Percentiles rank a stretch among this genome's conserved stretches.
phyloP scores from a whole-genome alignment of 2,797 vertebrate species.

The Catamblyrhynchus diadema region DNA sequence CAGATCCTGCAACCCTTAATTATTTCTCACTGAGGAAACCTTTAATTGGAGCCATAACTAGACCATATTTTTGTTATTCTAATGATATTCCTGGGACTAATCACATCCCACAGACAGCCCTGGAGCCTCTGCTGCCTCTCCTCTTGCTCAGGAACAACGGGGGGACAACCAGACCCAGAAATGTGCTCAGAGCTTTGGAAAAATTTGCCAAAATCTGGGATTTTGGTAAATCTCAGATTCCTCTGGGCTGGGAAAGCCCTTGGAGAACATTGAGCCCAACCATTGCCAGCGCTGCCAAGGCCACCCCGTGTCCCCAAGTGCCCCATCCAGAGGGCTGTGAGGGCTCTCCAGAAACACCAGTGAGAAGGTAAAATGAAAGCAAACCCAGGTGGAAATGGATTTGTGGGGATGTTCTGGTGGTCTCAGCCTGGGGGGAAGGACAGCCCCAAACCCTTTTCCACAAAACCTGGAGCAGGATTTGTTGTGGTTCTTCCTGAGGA shows the following conservation, averaged over 20 bases:
- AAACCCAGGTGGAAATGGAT: not conserved
- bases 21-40: conserved; percentile 13
- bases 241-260: not conserved
- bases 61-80: conserved; percentile 21
- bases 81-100: not conserved
- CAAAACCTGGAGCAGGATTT: not conserved
- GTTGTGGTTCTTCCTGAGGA: not conserved
- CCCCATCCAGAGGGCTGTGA: not conserved
- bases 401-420: not conserved
- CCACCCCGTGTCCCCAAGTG: not conserved
- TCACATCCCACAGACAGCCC: not conserved
- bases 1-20: not conserved
- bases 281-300: not conserved
- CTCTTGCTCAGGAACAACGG: not conserved
- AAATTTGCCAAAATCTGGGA: fast-evolving
- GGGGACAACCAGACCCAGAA: fast-evolving
- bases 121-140: not conserved
- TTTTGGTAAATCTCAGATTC: not conserved
- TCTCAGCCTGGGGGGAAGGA: not conserved
- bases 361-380: not conserved
- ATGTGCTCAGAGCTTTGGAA: not conserved
- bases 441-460: not conserved
- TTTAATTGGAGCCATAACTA: not conserved
- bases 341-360: not conserved
- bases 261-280: fast-evolving